Conservation (phyloP, 2,888 invertebrate genomes). For the Nowickia ferox region DNA sequence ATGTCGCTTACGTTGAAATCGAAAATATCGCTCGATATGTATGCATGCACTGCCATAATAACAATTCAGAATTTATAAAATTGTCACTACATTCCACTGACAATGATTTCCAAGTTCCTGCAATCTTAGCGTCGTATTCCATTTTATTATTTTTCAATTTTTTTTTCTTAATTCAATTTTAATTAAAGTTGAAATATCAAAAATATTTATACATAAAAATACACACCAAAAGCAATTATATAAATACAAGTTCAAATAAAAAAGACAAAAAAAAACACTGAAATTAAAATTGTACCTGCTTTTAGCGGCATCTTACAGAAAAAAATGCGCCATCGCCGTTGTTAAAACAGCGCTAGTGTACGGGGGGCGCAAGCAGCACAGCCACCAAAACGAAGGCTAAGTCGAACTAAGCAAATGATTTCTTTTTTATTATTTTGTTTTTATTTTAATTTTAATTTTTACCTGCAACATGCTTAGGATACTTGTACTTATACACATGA, state of each 20-base stretch:
- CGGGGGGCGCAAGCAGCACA: neutral
- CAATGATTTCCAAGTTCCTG: neutral
- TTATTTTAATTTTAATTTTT: slow-evolving; percentile 42
- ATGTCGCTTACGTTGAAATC: no score
- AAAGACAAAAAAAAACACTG: slow-evolving; percentile 7
- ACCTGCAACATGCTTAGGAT: slow-evolving; percentile 46
- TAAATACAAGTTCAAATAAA: no score
- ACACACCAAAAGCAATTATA: neutral
- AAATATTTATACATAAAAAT: slow-evolving; percentile 10
- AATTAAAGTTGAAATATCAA: slow-evolving; percentile 49
- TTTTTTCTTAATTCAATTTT: slow-evolving; percentile 55
- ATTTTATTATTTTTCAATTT: slow-evolving; percentile 29
- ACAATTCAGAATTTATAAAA: neutral
- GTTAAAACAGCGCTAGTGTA: neutral
- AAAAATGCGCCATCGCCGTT: slow-evolving; percentile 16
- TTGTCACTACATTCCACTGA: no score
- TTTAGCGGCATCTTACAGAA: slow-evolving; percentile 63
- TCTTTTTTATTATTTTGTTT: slow-evolving; percentile 20
- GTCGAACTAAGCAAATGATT: slow-evolving; percentile 59
- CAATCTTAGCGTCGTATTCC: neutral
- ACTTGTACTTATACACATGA: slow-evolving; percentile 28
- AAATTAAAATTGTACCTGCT: slow-evolving; percentile 69
- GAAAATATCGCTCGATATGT: no score
- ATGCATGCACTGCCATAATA: no score
- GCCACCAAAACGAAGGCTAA: slow-evolving; percentile 32